A percentile compares a stretch with the other conserved stretches of the same genome.
Conservation (phyloP, 2,888 invertebrate species). For the Lucinisca nassula region DNA sequence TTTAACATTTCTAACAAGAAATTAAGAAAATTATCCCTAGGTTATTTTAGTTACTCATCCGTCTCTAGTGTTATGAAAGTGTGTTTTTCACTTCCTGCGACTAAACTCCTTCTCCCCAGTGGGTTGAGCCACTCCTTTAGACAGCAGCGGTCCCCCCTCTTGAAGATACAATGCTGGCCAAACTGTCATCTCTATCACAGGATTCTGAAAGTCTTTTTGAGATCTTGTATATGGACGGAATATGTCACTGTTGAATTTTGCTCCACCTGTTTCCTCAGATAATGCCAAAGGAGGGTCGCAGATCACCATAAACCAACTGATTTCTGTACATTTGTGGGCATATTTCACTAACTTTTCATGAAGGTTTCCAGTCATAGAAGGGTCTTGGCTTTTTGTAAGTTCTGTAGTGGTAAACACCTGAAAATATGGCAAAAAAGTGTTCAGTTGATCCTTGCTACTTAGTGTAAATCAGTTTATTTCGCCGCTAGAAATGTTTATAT, state of each 20-base stretch:
- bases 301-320: conserved; percentile 48
- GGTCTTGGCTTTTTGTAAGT: background rate
- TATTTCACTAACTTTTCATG: background rate
- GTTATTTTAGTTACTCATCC: no score
- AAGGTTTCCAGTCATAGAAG: background rate
- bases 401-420: background rate
- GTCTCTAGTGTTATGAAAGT: no score
- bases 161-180: conserved; percentile 46
- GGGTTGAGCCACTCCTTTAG: conserved; percentile 28
- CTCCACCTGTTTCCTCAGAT: background rate
- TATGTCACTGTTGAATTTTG: conserved; percentile 4
- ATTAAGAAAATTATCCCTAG: no score
- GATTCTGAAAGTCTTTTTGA: conserved; percentile 14
- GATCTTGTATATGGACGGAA: conserved; percentile 43
- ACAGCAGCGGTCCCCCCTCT: background rate
- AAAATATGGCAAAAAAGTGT: no score
- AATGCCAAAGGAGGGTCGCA: conserved; percentile 47
- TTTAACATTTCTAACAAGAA: no score
- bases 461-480: no score
- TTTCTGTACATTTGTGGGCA: conserved; percentile 34
- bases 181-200: conserved; percentile 26
- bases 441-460: no score
- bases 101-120: background rate
- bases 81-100: no score
- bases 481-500: no score